Evolutionary conservation across 2,888 invertebrate species (phyloP), one percentile per base, ranked within the genome.

Genomic region (Drosophila siamana): DNA sequence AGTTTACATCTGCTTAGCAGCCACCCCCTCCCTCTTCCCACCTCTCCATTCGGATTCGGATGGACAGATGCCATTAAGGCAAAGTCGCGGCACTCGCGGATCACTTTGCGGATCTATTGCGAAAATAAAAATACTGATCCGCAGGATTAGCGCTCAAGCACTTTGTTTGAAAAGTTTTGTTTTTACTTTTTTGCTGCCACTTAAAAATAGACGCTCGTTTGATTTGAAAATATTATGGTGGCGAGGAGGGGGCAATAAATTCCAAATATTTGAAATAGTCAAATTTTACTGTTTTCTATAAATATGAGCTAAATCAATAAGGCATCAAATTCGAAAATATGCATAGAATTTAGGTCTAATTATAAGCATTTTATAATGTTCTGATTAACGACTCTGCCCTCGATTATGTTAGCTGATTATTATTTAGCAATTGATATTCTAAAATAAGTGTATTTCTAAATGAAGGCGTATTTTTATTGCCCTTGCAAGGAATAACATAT

Each of bases 11-110:
- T 60, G 68, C 66, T 54, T 43, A 33, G 46, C 43, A 16, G 33
- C 4, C 33, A 8, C 28, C 6, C 28, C 6, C 6, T 3, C 8
- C 6, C 9, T 2, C 6, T 26, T 6, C 26, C 36, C 2, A n/a
- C 11, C 6, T 5, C 24, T n/a, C 11, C n/a, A 33, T n/a, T n/a
- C n/a, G n/a, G 33, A 19, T 19, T 33, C 15, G 63, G 84, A 78
- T 68, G 51, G 86, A 83, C 75, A 71, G 65, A 78, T 83, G 77
- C 77, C 62, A 71, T 59, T 71, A 55, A 56, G 56, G 56, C 52
- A 19, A 30, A 54, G 38, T 19, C 19, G 19, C 19, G 19, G 2
- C 19, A 36, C 38, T 52, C 19, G 28, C 28, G 24, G 47, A 56
- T 62, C 59, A 48, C 48, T 60, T 46, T n/a, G 6, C 7, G 72